Evolutionary conservation across 2,888 invertebrate genomes (phyloP), one percentile per base, ranked within the genome.

Genomic region (Gnatocerus cornutus): DNA sequence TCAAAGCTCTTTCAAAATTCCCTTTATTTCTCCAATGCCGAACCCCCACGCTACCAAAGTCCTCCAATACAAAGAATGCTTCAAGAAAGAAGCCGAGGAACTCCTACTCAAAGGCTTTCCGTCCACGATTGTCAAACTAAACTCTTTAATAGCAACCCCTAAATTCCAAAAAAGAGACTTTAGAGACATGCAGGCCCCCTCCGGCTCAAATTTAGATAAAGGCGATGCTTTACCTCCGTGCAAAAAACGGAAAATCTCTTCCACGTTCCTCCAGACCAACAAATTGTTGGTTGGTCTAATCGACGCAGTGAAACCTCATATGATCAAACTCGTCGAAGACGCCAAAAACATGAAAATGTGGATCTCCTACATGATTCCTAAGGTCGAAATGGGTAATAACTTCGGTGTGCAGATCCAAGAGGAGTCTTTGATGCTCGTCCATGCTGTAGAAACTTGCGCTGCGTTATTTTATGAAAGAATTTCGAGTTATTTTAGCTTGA

Each of bases 311-410:
- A 62, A 62, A 13, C 62, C 62, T 7, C 30, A 39, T 13, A 62
- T 62, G 62, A 52, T 52, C 12, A 62, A 62, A 13, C 62, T 62
- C 5, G 50, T 62, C 8, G 62, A 62, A 39, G 62, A 62, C n/a
- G 33, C 62, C 7, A 62, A 62, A 16, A 41, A 39, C 7, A 62
- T 62, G 50, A 62, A 62, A 29, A 62, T 62, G 62, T 62, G 62
- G 62, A 62, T 62, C n/a, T 62, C 62, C 1, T 50, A 45, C 21
- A 50, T 62, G 62, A 62, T 62, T 12, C 62, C 62, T 6, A 62
- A 62, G 33, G 39, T 62, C 16, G 61, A 61, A 27, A 46, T 46
- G 7, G 61, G 61, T 33, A 61, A 61, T 39, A 62, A 62, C 7
- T 62, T 62, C 21, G 62, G 62, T 3, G 62, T 62, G 39, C 16